Evolutionary conservation across 2,888 invertebrate genomes (phyloP).

Genomic region (Lymantria monacha): DNA sequence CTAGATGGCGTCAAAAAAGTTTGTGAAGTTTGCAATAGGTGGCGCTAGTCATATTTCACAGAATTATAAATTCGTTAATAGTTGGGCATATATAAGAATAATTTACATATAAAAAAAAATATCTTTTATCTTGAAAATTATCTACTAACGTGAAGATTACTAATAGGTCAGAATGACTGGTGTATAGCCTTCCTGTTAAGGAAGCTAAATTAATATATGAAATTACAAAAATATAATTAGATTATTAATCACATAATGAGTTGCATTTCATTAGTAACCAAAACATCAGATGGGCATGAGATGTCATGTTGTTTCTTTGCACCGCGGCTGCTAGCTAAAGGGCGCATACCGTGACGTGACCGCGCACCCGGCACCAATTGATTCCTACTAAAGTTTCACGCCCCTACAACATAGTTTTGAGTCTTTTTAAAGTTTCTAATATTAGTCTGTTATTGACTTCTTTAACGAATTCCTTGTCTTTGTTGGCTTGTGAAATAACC

Average conservation of each 20-base stretch:
- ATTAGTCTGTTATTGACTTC: conserved; percentile 29
- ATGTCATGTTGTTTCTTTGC: conserved; percentile 14
- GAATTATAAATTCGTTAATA: not conserved
- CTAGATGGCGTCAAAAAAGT: conserved; percentile 40
- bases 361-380: conserved; percentile 64
- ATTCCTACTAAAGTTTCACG: conserved; percentile 62
- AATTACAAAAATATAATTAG: not conserved
- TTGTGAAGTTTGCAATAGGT: conserved; percentile 13
- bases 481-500: conserved; percentile 17
- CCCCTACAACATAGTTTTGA: conserved; percentile 58
- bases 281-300: conserved; percentile 12
- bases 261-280: conserved; percentile 27
- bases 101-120: too few relatives aligned
- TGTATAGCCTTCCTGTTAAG: too few relatives aligned
- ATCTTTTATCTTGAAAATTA: too few relatives aligned
- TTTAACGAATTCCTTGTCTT: conserved; percentile 28
- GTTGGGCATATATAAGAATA: too few relatives aligned
- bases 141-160: too few relatives aligned
- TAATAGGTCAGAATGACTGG: too few relatives aligned
- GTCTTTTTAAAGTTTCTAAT: conserved; percentile 38
- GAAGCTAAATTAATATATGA: too few relatives aligned
- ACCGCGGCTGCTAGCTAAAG: conserved; percentile 16
- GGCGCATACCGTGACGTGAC: conserved; percentile 49
- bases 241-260: conserved; percentile 25
- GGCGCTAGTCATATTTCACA: conserved; percentile 18